phyloP scores from a whole-genome alignment of 2,797 vertebrate genomes.

The Tragopan temminckii region DNA sequence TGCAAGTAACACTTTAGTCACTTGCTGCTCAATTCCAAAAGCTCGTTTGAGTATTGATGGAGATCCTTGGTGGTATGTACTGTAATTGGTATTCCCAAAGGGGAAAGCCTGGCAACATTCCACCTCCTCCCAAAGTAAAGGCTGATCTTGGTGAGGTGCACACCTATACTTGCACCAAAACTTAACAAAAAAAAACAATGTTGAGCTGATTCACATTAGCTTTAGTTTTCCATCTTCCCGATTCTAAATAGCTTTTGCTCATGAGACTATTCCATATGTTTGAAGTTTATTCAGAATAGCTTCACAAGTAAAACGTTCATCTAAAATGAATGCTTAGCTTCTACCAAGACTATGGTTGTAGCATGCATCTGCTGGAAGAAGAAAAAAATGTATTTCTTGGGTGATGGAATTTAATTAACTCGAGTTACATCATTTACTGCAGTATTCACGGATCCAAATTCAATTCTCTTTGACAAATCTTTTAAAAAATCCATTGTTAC shows the following conservation, averaged over 20 bases:
- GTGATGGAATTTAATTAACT: constrained; percentile 31
- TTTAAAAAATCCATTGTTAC: constrained; percentile 32
- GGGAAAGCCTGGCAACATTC: background rate
- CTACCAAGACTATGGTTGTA: background rate
- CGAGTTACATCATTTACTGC: background rate
- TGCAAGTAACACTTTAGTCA: background rate
- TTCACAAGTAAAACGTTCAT: background rate
- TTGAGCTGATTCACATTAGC: accelerated
- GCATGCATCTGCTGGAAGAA: background rate
- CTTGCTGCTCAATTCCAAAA: background rate
- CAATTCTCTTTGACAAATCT: constrained; percentile 14
- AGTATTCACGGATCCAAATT: background rate
- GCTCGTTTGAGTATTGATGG: background rate
- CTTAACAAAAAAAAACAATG: background rate
- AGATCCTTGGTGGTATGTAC: background rate
- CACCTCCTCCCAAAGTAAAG: accelerated
- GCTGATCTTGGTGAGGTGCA: background rate
- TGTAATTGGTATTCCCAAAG: background rate
- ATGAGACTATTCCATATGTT: background rate
- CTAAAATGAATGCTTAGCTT: background rate
- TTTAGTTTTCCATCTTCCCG: background rate
- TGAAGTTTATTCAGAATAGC: background rate
- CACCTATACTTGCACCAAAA: background rate
- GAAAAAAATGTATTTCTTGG: background rate
- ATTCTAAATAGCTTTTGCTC: background rate